Base-by-base conservation (phyloP, 2,113 vertebrate species). In the Prunella himalayana region DNA sequence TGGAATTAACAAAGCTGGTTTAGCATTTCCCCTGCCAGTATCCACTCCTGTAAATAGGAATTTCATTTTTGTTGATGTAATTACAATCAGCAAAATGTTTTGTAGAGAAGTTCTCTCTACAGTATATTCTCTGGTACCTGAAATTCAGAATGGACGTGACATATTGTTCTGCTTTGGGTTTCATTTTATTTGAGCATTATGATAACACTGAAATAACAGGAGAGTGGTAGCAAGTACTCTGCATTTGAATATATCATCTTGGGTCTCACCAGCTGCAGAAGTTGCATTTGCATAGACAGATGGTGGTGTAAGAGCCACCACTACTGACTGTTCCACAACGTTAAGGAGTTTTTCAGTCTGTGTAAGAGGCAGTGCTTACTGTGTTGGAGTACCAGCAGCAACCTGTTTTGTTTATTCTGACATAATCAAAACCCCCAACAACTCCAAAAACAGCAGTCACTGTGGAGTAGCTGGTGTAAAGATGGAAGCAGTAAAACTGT, bases 1-100 rank as follows among this genome's bases (percentile, higher is more conserved):
- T 94, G 88, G 75, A 94, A 92, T 80, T 94, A 73, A 35, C 75
- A 59, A 76, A 88, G 63, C 94, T 93, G 45, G 24, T 93, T 73
- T 94, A 83, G 92, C 42, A 30, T 82, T 97, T 92, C 39, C 23
- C 15, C 14, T 92, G 94, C 90, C 70, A 88, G 76, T 63, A 70
- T 86, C 68, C 47, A 77, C 45, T 90, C 51, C 61, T 90, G 39
- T 66, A 92, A 94, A 95, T 90, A 83, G 54, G 76, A 88, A 31
- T 57, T 91, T 68, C 0, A 0, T 20, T 72, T 88, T 54, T 73
- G 56, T 94, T 83, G 63, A 47, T 90, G n/a, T 42, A 81, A 63
- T 66, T 92, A 64, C 16, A 50, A 50, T 83, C 60, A 73, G 63
- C 39, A 86, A 80, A 73, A 77, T 12, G 19, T 90, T 88, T 57